Conservation (phyloP, 2,888 invertebrate species). For the Thelaira solivaga region DNA sequence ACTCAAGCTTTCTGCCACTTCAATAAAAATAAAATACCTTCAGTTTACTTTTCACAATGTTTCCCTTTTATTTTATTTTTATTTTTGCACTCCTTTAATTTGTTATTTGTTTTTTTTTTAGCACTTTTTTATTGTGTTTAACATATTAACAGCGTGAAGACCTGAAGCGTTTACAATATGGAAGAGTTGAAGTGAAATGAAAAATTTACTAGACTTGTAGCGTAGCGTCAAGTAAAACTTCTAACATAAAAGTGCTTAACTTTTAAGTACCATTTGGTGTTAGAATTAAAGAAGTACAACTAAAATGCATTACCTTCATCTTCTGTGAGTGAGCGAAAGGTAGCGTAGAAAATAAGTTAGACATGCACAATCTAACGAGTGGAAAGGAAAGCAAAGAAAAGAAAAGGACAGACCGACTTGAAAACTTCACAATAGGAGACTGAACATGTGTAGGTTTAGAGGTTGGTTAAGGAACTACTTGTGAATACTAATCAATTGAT, state of each 20-base stretch:
- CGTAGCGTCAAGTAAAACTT: constrained; percentile 30
- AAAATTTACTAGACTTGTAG: too few species aligned
- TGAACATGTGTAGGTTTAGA: too few species aligned
- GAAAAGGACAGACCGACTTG: too few species aligned
- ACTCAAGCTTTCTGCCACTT: not conserved
- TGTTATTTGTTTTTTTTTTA: not conserved
- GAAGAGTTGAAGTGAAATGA: constrained; percentile 10
- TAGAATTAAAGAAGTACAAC: constrained; percentile 45
- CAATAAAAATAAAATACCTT: not conserved
- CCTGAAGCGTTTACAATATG: constrained; percentile 56
- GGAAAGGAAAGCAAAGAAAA: too few species aligned
- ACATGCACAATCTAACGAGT: too few species aligned
- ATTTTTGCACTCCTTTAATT: not conserved
- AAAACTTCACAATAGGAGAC: too few species aligned
- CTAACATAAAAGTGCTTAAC: constrained; percentile 56
- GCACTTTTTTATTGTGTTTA: too few species aligned
- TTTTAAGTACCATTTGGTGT: constrained; percentile 61
- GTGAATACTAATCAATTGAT: too few species aligned
- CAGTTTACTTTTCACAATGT: not conserved
- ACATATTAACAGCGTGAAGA: constrained; percentile 49
- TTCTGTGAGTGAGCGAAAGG: not conserved
- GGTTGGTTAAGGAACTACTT: too few species aligned
- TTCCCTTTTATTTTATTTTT: not conserved
- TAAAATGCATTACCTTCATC: constrained; percentile 22
- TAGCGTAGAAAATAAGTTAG: too few species aligned